Evolutionary conservation across 2,797 vertebrate genomes (phyloP), one percentile per base, ranked within the genome.

Genomic region (Aeoliscus strigatus): DNA sequence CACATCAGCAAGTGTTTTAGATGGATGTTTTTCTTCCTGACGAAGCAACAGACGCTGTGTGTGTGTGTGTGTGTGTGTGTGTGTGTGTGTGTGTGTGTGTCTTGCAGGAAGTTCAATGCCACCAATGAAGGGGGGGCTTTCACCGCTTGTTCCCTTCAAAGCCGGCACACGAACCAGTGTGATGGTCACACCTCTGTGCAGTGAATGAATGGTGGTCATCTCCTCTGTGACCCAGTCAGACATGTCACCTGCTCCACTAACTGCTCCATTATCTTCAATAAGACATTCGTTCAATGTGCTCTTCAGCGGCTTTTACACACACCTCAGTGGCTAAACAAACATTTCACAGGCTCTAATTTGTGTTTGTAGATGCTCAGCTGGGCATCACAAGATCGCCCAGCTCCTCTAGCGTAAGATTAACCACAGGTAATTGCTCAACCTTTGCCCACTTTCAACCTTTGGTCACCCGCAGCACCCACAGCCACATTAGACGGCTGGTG

Each of bases 361-460:
- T 8, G 24, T 25, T 7, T 25, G 24, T 29, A 29, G 27, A 29
- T 29, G 11, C 16, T 18, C 15, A 35, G 47, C 56, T 63, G 48
- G 44, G 60, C 67, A 76, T 85, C 84, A 86, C 75, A 33, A 61
- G 84, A 60, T 77, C 41, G 33, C 45, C 43, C 48, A 57, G 31
- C 45, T 43, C 27, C 21, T 44, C 26, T 79, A 41, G 81, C 65
- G 34, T 70, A 84, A 84, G 45, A 85, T 86, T 85, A 88, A 85
- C 84, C 41, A 24, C 30, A 45, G 63, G 75, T 82, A 80, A 85
- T 75, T 73, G 77, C 68, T 73, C 74, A 80, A 89, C 83, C 86
- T 88, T 86, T 88, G 84, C 60, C 45, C 80, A 8, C 26, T 21
- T 34, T 6, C 59, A 79, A 80, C 73, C 83, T 87, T 87, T 83